Base-by-base conservation (phyloP, 2,113 vertebrate species). In the Daboia siamensis region DNA sequence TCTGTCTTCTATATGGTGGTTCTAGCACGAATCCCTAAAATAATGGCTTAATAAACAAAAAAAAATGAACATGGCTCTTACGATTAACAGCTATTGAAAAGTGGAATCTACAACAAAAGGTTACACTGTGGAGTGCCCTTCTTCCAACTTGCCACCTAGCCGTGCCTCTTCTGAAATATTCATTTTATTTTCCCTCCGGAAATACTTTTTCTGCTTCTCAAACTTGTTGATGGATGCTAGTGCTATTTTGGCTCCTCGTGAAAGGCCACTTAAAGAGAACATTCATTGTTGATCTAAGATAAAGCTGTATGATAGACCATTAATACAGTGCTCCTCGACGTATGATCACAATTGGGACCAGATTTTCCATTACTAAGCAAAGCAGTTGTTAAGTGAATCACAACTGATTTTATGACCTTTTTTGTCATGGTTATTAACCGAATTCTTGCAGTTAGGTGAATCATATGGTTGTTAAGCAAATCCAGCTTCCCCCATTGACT, bases 51-150 rank as follows among this genome's bases (percentile, higher is more conserved):
- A 13, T 54, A 57, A 88, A 56, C 11, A 11, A 44, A 88, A 0
- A 0, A 0, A 29, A 0, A 0, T 2, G 5, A 85, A 59, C 33
- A 39, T 24, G 20, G 13, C 33, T 4, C 9, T 57, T 4, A 4
- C 29, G 12, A 29, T 17, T 90, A 56, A 56, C 29, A 86, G 33
- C n/a, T 57, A 46, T 85, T 44, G 11, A 39, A 15, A 90, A 54
- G n/a, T 15, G 29, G 54, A n/a, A 7, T 12, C 24, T 90, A 61
- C 26, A 52, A 69, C 54, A 8, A 89, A 52, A 52, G n/a, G 10
- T 26, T 87, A 13, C 51, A n/a, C 1, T 87, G 51, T 15, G 13
- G 24, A 87, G 13, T 54, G 26, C 8, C 52, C 4, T 26, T 87
- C 4, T 55, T 33, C 26, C 33, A 87, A 29, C 26, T 26, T n/a